Percentiles rank a stretch among this genome's conserved stretches.
Evolutionary conservation across 2,113 vertebrate genomes (phyloP).

Genomic region (Tragulus kanchil): DNA sequence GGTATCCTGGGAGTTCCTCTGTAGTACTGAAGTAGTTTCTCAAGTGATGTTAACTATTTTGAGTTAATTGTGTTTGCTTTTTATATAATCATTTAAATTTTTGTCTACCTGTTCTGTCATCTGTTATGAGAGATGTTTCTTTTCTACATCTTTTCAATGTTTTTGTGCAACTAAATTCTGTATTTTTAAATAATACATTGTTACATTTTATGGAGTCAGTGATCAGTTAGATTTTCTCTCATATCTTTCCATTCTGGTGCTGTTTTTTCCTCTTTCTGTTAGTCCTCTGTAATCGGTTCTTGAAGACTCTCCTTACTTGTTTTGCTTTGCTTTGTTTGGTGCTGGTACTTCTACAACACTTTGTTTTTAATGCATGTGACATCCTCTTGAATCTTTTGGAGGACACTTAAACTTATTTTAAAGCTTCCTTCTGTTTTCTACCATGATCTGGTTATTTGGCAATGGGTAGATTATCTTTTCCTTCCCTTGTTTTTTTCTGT

Average conservation of each 20-base stretch:
- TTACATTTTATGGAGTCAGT: background rate
- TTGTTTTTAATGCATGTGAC: background rate
- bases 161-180: background rate
- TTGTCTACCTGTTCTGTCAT: background rate
- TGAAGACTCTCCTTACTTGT: background rate
- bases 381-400: background rate
- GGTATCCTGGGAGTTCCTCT: background rate
- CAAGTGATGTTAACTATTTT: background rate
- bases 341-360: background rate
- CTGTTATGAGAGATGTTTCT: background rate
- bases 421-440: background rate
- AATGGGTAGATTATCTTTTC: background rate
- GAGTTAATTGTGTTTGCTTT: background rate
- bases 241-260: background rate
- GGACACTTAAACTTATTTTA: background rate
- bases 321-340: background rate
- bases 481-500: background rate
- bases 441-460: background rate
- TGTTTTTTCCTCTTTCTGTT: background rate
- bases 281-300: background rate
- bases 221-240: background rate
- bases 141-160: background rate
- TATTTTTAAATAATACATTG: background rate
- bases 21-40: background rate
- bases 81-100: background rate